A percentile compares a stretch with the other conserved stretches of the same genome.
phyloP scores from a whole-genome alignment of 1,140 invertebrate genomes.

The Macrosteles quadrilineatus region DNA sequence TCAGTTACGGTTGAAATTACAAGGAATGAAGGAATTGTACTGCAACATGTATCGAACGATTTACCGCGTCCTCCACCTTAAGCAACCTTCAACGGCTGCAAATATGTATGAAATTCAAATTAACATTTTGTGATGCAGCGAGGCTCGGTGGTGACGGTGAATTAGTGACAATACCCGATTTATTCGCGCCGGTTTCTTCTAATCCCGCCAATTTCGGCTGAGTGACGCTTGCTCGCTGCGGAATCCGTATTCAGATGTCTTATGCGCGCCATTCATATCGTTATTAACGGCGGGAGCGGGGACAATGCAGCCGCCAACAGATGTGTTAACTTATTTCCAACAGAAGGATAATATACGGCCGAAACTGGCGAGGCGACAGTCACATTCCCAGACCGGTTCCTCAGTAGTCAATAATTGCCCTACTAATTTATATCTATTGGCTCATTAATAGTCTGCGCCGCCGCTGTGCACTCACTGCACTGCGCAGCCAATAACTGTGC shows the following conservation, averaged over 20 bases:
- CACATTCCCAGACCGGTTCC: background rate
- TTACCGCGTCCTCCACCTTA: too few relatives aligned
- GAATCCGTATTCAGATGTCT: constrained; percentile 29
- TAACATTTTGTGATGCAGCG: constrained; percentile 17
- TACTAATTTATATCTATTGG: constrained; percentile 25
- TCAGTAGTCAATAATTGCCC: constrained; percentile 8
- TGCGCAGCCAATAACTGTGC: too few relatives aligned
- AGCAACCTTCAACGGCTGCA: too few relatives aligned
- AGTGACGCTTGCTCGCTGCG: background rate
- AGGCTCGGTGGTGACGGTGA: background rate
- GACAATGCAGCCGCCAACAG: constrained; percentile 26
- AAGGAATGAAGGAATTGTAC: too few relatives aligned
- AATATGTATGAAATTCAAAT: constrained; percentile 26
- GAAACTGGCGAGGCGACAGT: background rate
- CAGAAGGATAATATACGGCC: constrained; percentile 16
- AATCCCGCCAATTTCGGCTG: constrained; percentile 7
- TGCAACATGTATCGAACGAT: too few relatives aligned
- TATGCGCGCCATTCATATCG: constrained; percentile 28
- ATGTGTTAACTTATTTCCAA: constrained; percentile 25
- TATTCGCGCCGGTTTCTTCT: constrained; percentile 1
- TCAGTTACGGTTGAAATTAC: too few relatives aligned
- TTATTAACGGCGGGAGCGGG: constrained; percentile 2
- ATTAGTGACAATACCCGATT: constrained; percentile 24
- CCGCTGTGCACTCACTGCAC: too few relatives aligned
- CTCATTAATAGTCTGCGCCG: constrained; percentile 11